Evolutionary conservation across 2,113 vertebrate genomes (phyloP), one percentile per base, ranked within the genome.

Genomic region (Nerophis ophidion): DNA sequence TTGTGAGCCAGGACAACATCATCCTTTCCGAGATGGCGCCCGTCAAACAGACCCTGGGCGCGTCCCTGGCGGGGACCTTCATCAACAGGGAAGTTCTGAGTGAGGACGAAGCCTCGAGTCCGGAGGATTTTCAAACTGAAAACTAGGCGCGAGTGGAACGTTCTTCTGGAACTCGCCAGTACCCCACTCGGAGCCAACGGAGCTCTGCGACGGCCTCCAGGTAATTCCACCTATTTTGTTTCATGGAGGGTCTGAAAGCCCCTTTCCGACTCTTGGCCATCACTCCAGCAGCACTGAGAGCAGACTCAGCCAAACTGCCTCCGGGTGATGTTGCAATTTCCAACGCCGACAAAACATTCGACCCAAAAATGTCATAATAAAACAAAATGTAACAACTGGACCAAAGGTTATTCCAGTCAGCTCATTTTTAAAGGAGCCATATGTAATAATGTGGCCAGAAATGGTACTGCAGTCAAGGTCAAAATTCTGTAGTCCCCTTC

Each of bases 1-100:
- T 98, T 64, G 95, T 99, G 74, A 93, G 84, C 70, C 80, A 90
- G 44, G 96, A 98, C 75, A 96, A 94, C 79, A 98, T 98, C 75
- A 91, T 90, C 61, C 82, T 99, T 63, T 93, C 96, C 0, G 96
- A 98, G 87, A 90, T 98, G 61, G 92, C 91, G 6, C 94, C 94
- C 0, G 94, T 98, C 75, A 93, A 81, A 7, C 92, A 92, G 42
- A 87, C 83, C 1, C 90, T 92, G 54, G 92, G 90, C 52, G 60
- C 92, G 11, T 89, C 90, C 45, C 75, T 93, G 59, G 92, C 89
- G 54, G 91, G 91, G 38, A 94, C 93, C 12, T 99, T 98, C 82
- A 92, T 86, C 60, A 97, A 98, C 71, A 90, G 87, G 51, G 93
- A 96, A 81, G 89, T 89, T 40, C 91, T 98, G 42, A 93, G 89